Base-by-base conservation (phyloP, 2,797 vertebrate species). In the Sylvia borin region DNA sequence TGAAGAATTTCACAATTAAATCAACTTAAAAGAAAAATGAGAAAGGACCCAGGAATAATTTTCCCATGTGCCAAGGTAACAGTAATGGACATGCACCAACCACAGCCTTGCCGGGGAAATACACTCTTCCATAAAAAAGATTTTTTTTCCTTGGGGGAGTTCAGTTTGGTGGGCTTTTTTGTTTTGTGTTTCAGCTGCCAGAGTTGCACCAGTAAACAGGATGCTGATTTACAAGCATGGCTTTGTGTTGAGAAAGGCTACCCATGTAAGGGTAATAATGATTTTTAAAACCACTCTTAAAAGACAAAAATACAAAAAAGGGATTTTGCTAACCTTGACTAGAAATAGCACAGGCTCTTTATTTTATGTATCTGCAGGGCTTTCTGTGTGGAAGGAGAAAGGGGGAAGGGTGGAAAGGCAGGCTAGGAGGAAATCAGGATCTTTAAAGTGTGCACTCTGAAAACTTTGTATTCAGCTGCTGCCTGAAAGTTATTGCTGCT, bases 1-100 rank as follows among this genome's bases (percentile, higher is more conserved):
- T 90, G 34, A 95, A 93, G 91, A 88, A 76, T 82, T 91, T 78
- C 57, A 65, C 24, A 54, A 86, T 53, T 71, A 82, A 73, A 80
- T 54, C 5, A 85, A 70, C 80, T 68, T 58, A 48, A 62, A 42
- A 31, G 32, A 32, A 31, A 31, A 45, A 38, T 31, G 21, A 20
- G 51, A 42, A 43, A n/a, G 32, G 24, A 62, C 84, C 40, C 55
- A 88, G 88, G 55, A 83, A 76, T 78, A 61, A 19, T 62, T 64
- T 80, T 75, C 24, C 42, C 14, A 7, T 34, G 22, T 73, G 62
- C 55, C 67, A 82, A 91, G 45, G 55, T 88, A 61, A 45, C 9
- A 45, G 61, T n/a, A 70, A 34, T 0, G 4, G 64, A 79, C 15
- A 5, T 19, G 40, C 31, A 68, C n/a, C 36, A 66, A 14, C 17